Evolutionary conservation across 2,888 invertebrate genomes (phyloP).

Genomic region (Folsomia manolachei): DNA sequence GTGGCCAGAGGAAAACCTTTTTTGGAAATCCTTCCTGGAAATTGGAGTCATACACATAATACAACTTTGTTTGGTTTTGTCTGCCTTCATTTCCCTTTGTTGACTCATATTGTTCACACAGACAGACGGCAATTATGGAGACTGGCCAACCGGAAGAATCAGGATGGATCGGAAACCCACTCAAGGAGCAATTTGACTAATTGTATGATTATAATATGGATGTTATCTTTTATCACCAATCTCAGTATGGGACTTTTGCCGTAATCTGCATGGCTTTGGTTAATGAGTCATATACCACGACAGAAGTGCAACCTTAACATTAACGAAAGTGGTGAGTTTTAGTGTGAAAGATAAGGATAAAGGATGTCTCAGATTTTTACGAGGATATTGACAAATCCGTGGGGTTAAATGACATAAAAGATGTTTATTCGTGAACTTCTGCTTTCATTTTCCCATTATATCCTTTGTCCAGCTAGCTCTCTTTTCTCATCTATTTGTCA

Average conservation of each 20-base stretch:
- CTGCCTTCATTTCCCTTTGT: too few species aligned
- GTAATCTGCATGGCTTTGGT: background rate
- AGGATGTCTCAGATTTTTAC: background rate
- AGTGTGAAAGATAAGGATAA: background rate
- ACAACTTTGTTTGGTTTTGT: too few species aligned
- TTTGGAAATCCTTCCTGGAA: background rate
- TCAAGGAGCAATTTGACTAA: background rate
- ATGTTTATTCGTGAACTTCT: too few species aligned
- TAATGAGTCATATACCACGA: too few species aligned
- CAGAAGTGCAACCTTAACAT: too few species aligned
- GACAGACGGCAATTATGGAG: too few species aligned
- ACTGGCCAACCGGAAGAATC: slow-evolving; percentile 8
- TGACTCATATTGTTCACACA: too few species aligned
- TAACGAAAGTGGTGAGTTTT: too few species aligned
- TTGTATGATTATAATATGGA: background rate
- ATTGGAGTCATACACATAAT: background rate
- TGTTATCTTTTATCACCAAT: background rate
- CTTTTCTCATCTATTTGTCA: background rate
- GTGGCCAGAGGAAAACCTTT: background rate
- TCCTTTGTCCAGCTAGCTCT: background rate
- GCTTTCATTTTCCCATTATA: too few species aligned
- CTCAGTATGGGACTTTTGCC: background rate
- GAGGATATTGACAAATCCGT: background rate
- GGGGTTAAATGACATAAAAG: too few species aligned
- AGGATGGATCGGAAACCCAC: slow-evolving; percentile 6